Conservation (phyloP, 30 jellyfish, hydroid and myxozoan species). For the Rhopilema esculentum region DNA sequence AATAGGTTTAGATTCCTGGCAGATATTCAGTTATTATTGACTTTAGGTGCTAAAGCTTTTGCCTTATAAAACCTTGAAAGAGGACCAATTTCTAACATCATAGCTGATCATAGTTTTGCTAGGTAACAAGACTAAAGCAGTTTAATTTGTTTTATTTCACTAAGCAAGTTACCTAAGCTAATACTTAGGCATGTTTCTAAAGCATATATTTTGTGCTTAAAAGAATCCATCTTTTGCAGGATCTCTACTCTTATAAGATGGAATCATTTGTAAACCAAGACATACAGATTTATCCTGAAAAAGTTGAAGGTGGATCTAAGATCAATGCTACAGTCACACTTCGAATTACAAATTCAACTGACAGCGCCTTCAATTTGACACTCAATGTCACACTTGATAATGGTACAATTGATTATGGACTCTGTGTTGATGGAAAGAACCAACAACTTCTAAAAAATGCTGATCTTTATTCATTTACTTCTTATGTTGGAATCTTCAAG, state of each 20-base stretch:
- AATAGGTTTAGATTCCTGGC: no score
- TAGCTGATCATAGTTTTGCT: no score
- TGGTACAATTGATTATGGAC: neutral
- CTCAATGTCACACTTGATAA: neutral
- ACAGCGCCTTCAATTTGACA: constrained; percentile 1
- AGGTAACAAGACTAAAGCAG: no score
- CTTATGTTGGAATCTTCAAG: neutral
- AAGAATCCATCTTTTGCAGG: neutral
- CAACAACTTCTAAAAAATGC: neutral
- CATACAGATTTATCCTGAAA: neutral
- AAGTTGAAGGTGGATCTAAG: constrained; percentile 13
- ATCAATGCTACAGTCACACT: neutral
- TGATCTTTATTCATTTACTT: neutral
- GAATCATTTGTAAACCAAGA: neutral
- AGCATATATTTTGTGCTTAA: neutral
- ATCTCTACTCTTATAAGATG: neutral
- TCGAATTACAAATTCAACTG: neutral
- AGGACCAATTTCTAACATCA: no score
- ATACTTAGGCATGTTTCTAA: neutral
- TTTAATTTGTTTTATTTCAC: no score
- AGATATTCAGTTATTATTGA: no score
- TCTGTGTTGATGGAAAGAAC: neutral
- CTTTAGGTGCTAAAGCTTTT: no score
- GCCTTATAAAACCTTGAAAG: no score
- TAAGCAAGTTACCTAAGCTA: no score